Percentiles rank a stretch among this genome's conserved stretches.
Conservation (phyloP, 64 coral and sea anemone genomes). For the Montipora efflorescens region DNA sequence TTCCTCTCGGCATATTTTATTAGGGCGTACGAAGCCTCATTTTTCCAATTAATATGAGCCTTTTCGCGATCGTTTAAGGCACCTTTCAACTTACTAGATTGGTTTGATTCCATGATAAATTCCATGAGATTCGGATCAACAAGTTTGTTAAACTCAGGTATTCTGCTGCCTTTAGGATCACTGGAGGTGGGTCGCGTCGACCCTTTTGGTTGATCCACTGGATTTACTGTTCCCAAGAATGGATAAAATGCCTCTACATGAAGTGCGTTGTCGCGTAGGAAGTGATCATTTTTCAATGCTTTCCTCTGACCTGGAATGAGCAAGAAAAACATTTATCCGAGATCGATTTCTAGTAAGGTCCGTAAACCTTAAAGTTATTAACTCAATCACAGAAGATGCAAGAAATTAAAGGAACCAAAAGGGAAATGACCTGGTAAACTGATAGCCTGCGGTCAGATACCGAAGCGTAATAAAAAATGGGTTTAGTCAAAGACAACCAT, state of each 20-base stretch:
- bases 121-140: background rate
- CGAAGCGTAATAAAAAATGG: no score
- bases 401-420: no score
- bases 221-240: constrained; percentile 15
- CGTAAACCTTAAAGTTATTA: no score
- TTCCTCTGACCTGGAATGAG: background rate
- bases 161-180: background rate
- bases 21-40: background rate
- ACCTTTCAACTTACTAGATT: background rate
- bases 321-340: background rate
- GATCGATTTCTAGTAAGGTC: no score
- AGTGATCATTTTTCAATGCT: constrained; percentile 6
- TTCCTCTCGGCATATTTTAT: background rate
- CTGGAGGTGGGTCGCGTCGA: no score
- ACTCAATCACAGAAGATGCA: no score
- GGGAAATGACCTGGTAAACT: no score
- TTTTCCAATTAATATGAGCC: background rate
- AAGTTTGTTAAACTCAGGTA: background rate
- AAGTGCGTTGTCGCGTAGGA: background rate
- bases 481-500: no score
- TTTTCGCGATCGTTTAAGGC: background rate
- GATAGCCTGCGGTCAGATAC: no score
- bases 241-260: constrained; percentile 31
- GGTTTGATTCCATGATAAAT: constrained; percentile 31
- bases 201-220: background rate